phyloP scores from a whole-genome alignment of 2,113 vertebrate genomes.

The Onychorhynchus coronatus region DNA sequence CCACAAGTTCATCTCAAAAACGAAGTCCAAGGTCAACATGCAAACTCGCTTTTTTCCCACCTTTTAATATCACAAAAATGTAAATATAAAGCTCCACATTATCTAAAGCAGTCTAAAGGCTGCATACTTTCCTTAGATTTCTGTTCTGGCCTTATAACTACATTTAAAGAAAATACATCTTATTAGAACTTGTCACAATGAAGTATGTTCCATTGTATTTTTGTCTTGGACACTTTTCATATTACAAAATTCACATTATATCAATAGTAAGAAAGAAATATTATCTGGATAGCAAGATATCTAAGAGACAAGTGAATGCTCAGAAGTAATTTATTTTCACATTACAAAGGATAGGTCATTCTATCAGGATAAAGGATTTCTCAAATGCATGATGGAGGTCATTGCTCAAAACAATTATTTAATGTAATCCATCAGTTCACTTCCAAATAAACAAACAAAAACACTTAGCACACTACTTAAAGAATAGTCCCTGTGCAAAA shows the following conservation, averaged over 20 bases:
- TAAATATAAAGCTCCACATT: background rate
- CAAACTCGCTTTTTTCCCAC: background rate
- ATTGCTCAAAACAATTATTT: background rate
- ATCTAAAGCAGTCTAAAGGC: background rate
- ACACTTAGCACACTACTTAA: background rate
- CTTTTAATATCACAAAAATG: background rate
- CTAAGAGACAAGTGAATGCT: background rate
- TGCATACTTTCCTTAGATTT: background rate
- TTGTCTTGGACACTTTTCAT: background rate
- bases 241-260: background rate
- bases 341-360: background rate
- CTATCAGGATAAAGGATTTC: background rate
- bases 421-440: background rate
- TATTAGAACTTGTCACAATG: background rate
- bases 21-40: background rate
- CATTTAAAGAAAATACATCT: background rate
- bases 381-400: background rate
- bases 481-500: background rate
- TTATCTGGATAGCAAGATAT: background rate
- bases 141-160: background rate
- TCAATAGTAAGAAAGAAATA: background rate
- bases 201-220: background rate
- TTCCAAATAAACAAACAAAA: background rate
- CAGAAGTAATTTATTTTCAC: background rate
- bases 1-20: background rate